These are phyloP conservation scores for Drosophila nasuta DNA, from an alignment of 1,140 invertebrate species.

Conservation along the genomic window DNA sequence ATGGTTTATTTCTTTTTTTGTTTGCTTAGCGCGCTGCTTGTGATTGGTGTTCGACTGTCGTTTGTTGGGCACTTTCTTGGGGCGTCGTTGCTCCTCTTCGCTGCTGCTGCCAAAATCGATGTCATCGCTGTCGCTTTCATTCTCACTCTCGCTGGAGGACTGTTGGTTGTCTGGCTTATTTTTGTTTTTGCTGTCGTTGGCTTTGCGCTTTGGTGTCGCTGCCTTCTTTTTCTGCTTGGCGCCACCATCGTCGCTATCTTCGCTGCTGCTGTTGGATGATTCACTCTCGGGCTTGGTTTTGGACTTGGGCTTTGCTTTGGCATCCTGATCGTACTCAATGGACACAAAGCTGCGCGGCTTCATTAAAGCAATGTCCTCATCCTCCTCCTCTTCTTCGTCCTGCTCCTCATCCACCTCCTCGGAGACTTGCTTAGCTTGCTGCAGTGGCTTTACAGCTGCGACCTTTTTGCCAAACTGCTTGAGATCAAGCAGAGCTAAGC, in stretches of 20 bases:
- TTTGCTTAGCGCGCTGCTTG: conserved; percentile 27
- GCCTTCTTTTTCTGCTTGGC: conserved; percentile 18
- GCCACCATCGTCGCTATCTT: background rate
- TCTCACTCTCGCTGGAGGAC: conserved; percentile 17
- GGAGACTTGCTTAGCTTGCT: background rate
- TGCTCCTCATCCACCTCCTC: background rate
- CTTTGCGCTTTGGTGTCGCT: conserved; percentile 7
- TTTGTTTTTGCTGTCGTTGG: conserved; percentile 22
- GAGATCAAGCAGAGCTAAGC: conserved; percentile 85
- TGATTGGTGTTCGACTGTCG: conserved; percentile 10
- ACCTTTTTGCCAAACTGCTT: conserved; percentile 47
- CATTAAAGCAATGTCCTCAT: background rate
- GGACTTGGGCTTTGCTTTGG: background rate
- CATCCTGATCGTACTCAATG: conserved; percentile 56
- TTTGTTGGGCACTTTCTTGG: conserved; percentile 5
- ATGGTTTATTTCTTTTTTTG: conserved; percentile 28
- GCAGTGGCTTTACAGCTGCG: background rate
- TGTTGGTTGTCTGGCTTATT: background rate
- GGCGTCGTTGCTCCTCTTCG: conserved; percentile 10
- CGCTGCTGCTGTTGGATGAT: conserved; percentile 9
- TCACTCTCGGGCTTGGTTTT: conserved; percentile 1
- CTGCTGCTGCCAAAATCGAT: conserved; percentile 39
- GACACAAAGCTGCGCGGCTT: conserved; percentile 56
- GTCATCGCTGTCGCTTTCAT: conserved; percentile 22
- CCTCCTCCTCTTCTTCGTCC: conserved; percentile 16